phyloP scores from a whole-genome alignment of 2,888 invertebrate genomes.

The Pandemis heparana region DNA sequence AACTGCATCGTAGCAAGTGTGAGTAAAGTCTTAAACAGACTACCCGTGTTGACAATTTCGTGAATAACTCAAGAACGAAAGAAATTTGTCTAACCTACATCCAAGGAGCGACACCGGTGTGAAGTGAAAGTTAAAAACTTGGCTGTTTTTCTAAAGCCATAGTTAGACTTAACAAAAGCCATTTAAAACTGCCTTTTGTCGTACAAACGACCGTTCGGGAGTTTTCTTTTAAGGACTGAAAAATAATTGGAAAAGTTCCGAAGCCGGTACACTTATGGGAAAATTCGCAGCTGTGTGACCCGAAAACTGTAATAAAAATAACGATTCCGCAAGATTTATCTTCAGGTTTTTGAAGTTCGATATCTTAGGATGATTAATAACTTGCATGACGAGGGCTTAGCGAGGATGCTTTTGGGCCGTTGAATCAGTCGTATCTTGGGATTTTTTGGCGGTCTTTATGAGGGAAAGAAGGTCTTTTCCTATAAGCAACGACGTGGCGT shows the following conservation, averaged over 20 bases:
- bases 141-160: conserved; percentile 62
- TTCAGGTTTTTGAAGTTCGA: conserved; percentile 67
- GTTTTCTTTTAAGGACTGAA: conserved; percentile 60
- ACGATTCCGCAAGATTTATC: conserved; percentile 73
- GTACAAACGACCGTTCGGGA: conserved; percentile 52
- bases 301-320: conserved; percentile 76
- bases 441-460: conserved; percentile 74
- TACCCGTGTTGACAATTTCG: conserved; percentile 61
- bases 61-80: conserved; percentile 64
- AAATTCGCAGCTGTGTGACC: conserved; percentile 75
- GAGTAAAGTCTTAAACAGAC: conserved; percentile 48
- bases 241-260: conserved; percentile 78
- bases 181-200: conserved; percentile 54
- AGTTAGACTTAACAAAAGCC: conserved; percentile 59
- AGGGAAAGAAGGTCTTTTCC: conserved; percentile 83
- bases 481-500: conserved; percentile 84
- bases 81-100: conserved; percentile 72
- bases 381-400: conserved; percentile 55
- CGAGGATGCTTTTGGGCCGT: conserved; percentile 72
- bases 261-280: conserved; percentile 62
- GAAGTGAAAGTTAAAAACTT: conserved; percentile 78
- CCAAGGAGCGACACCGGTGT: conserved; percentile 62
- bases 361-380: conserved; percentile 78
- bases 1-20: conserved; percentile 52
- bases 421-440: conserved; percentile 55